Conservation (phyloP, 1,140 invertebrate genomes). For the Bursaphelenchus mucronatus region DNA sequence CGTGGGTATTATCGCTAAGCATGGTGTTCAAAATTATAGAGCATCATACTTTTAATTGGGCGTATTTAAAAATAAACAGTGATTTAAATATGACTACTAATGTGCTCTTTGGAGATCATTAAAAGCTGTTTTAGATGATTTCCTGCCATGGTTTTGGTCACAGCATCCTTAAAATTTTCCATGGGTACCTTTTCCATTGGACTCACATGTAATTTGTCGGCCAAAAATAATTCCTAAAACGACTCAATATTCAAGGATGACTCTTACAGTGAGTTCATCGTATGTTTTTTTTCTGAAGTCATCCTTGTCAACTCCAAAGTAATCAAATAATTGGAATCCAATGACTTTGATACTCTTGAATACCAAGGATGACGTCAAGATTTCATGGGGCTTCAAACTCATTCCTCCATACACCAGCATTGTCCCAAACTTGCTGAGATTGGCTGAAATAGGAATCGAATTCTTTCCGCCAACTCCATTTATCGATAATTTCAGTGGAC, state of each 20-base stretch:
- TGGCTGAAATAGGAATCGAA: slow-evolving; percentile 75
- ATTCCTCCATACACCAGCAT: slow-evolving; percentile 96
- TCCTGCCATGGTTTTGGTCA: slow-evolving; percentile 18
- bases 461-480: slow-evolving; percentile 93
- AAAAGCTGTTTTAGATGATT: slow-evolving; percentile 20
- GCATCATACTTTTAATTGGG: too few species aligned
- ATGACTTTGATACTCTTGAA: slow-evolving; percentile 51
- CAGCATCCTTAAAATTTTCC: slow-evolving; percentile 25
- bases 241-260: slow-evolving; percentile 2
- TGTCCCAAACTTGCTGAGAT: slow-evolving; percentile 70
- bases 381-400: slow-evolving; percentile 78
- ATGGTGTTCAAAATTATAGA: too few species aligned
- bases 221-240: slow-evolving; percentile 26
- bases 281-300: slow-evolving; percentile 30
- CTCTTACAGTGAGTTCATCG: slow-evolving; percentile 34
- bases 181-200: slow-evolving; percentile 19
- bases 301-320: slow-evolving; percentile 23
- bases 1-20: too few species aligned
- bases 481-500: slow-evolving; percentile 76
- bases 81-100: too few species aligned
- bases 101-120: too few species aligned
- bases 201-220: slow-evolving; percentile 21
- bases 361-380: slow-evolving; percentile 62
- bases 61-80: too few species aligned
- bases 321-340: slow-evolving; percentile 42